phyloP scores from a whole-genome alignment of 2,113 vertebrate species.

The Nettapus auritus region DNA sequence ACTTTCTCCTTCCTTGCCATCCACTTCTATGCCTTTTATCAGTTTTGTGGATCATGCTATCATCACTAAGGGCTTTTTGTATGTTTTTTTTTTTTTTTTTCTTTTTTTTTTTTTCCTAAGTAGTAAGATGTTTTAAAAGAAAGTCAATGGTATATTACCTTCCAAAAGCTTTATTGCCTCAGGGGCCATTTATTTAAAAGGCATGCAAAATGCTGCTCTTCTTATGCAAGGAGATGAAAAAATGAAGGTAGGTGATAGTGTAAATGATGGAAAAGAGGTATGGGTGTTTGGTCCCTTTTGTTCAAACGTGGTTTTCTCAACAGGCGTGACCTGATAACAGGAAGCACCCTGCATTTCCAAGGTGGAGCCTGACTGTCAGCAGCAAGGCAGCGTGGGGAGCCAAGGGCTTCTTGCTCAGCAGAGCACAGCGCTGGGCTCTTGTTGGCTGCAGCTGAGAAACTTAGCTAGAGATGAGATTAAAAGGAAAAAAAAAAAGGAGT shows the following conservation, averaged over 20 bases:
- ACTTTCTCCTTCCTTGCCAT: background rate
- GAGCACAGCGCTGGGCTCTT: background rate
- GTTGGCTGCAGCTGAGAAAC: background rate
- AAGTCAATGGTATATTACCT: background rate
- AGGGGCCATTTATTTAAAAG: background rate
- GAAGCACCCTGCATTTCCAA: background rate
- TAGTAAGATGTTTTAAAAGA: background rate
- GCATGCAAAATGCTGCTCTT: background rate
- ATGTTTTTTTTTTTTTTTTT: background rate
- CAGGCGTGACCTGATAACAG: background rate
- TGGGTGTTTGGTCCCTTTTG: background rate
- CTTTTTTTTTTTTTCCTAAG: background rate
- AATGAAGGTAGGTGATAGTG: background rate
- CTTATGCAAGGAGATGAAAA: background rate
- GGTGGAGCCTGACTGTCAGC: background rate
- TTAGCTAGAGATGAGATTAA: background rate
- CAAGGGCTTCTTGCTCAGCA: background rate
- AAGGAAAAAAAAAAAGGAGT: background rate
- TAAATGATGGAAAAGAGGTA: background rate
- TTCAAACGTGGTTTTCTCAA: background rate
- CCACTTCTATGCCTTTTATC: background rate
- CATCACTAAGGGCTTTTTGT: background rate
- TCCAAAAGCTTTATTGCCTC: background rate
- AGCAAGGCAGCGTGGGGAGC: rapidly evolving
- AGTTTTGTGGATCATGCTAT: background rate